Base-by-base conservation (phyloP, 2,888 invertebrate species). In the Pediacus dermestoides region DNA sequence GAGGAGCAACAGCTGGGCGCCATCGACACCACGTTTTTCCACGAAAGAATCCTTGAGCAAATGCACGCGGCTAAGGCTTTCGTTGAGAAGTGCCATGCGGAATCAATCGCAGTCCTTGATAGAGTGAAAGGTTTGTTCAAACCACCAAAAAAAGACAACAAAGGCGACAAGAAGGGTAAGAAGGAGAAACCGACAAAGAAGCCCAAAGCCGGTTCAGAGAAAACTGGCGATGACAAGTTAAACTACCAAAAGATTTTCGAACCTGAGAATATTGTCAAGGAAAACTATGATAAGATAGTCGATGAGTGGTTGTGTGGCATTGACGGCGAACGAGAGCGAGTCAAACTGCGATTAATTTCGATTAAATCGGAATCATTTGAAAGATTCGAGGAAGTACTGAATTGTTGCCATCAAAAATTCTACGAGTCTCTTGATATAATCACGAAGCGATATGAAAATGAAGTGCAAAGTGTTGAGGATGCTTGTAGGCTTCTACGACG, bases 251-350 rank as follows among this genome's bases (percentile, higher is more conserved):
- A n/a, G 8, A 14, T 7, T 12, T 14, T 15, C 13, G 14, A 25
- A 10, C 16, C 14, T 4, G 23, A 23, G n/a, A 10, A 23, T 4
- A 23, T 10, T 4, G 57, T 63, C 1, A 58, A 58, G 38, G 53
- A 61, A 33, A 53, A 53, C 50, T 35, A 70, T 66, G 57, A 70
- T 61, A 60, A 59, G 60, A 26, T 76, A 49, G 58, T 77, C 9
- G 70, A 75, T 13, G 80, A 81, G 61, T 81, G 80, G 78, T 18
- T 35, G 23, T 71, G 72, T 59, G 78, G 74, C 6, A 59, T 76
- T 2, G 69, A 71, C 36, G 79, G 76, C 13, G 82, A 82, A 67
- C 68, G 71, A 53, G 70, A 66, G 39, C 67, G 81, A 45, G 68
- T 70, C 1, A 67, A 61, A 28, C 54, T 74, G 28, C 71, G 78